Conservation (phyloP, 2,113 vertebrate genomes). For the Pipa parva region DNA sequence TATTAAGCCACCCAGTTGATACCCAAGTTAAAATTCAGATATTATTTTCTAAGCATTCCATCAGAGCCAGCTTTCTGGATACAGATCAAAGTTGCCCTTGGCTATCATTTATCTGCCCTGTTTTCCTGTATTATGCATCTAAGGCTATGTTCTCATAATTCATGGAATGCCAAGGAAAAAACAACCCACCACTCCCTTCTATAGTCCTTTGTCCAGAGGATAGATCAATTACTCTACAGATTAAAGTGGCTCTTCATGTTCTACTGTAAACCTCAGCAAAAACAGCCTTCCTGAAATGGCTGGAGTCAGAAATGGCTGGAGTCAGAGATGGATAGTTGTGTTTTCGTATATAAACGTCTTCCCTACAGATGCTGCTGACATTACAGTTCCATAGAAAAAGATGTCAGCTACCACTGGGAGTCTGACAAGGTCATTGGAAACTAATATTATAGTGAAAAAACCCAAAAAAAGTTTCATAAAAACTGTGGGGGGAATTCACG, state of each 20-base stretch:
- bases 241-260: conserved; percentile 58
- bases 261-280: conserved; percentile 57
- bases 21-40: no score
- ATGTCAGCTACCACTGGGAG: conserved; percentile 4
- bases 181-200: conserved; percentile 64
- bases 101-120: conserved; percentile 61
- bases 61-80: no score
- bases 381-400: conserved; percentile 22
- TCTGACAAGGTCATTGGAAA: conserved; percentile 34
- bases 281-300: conserved; percentile 52
- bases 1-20: no score
- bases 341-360: conserved; percentile 52
- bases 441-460: conserved; percentile 12
- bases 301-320: conserved; percentile 39
- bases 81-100: conserved; percentile 62
- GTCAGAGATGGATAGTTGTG: conserved; percentile 62
- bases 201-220: conserved; percentile 56
- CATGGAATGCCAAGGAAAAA: conserved; percentile 73
- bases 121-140: conserved; percentile 57
- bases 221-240: conserved; percentile 48
- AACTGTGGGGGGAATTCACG: no score
- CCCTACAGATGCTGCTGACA: conserved; percentile 36
- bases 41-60: no score
- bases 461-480: conserved; percentile 25
- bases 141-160: conserved; percentile 67